Evolutionary conservation across 2,888 invertebrate species (phyloP).

Genomic region (Cistogaster globosa): DNA sequence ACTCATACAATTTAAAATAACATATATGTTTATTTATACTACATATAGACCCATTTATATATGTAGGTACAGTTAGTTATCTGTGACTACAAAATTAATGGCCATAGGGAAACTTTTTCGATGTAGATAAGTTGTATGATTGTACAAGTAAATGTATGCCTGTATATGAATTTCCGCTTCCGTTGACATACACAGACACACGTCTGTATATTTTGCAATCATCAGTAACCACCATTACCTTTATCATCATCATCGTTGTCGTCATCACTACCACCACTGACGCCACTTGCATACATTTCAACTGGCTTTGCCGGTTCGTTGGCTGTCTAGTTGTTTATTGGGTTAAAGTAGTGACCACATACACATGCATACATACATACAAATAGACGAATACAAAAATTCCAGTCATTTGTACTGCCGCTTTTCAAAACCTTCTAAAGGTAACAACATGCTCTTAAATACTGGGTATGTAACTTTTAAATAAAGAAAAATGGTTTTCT

Average conservation of each 20-base stretch:
- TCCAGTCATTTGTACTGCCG: conserved; percentile 13
- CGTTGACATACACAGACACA: conserved; percentile 43
- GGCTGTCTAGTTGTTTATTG: conserved; percentile 25
- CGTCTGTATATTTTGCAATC: conserved; percentile 25
- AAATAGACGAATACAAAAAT: background rate
- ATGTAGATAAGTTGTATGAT: conserved; percentile 36
- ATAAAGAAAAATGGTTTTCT: background rate
- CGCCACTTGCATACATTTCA: conserved; percentile 41
- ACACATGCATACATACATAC: background rate
- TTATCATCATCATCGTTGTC: conserved; percentile 14
- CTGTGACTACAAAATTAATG: conserved; percentile 63
- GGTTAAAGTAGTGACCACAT: conserved; percentile 39
- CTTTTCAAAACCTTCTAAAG: conserved; percentile 26
- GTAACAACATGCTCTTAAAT: conserved; percentile 2
- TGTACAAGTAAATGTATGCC: conserved; percentile 5
- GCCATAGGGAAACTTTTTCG: conserved; percentile 54
- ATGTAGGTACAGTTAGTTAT: conserved; percentile 57
- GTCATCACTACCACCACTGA: conserved; percentile 1
- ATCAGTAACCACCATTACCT: conserved; percentile 13
- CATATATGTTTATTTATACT: background rate
- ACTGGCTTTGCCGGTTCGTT: conserved; percentile 51
- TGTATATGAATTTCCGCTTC: conserved; percentile 59
- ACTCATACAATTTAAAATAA: background rate
- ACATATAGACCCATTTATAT: background rate
- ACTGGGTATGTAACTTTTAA: background rate